Conservation (phyloP, 2,888 invertebrate species). For the Leptothorax acervorum region DNA sequence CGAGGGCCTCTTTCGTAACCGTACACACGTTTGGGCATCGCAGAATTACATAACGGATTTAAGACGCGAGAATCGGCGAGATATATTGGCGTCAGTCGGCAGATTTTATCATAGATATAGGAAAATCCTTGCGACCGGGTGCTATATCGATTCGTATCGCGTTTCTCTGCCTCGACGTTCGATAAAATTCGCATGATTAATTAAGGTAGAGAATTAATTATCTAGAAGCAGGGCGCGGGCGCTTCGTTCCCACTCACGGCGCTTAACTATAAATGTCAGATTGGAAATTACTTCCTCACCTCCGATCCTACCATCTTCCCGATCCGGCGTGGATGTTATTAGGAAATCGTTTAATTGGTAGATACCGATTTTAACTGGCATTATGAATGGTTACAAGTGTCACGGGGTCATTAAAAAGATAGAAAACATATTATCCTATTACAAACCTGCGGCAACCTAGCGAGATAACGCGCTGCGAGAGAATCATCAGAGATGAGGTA, state of each 20-base stretch:
- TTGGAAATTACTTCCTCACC: slow-evolving; percentile 71
- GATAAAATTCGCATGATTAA: slow-evolving; percentile 72
- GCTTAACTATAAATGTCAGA: slow-evolving; percentile 62
- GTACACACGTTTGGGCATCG: background rate
- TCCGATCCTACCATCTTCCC: slow-evolving; percentile 29
- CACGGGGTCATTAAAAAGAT: slow-evolving; percentile 42
- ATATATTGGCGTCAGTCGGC: background rate
- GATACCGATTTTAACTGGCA: slow-evolving; percentile 64
- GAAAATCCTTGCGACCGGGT: background rate
- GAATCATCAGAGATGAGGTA: background rate
- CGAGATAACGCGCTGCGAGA: slow-evolving; percentile 14
- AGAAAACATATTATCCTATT: slow-evolving; percentile 55
- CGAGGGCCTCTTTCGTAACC: background rate
- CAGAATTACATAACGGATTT: background rate
- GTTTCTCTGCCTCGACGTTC: slow-evolving; percentile 58
- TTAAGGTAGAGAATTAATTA: slow-evolving; percentile 73
- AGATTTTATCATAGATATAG: background rate
- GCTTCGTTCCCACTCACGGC: slow-evolving; percentile 60
- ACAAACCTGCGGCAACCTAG: slow-evolving; percentile 35
- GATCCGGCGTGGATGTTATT: slow-evolving; percentile 54
- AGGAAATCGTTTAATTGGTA: slow-evolving; percentile 70
- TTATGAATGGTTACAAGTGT: slow-evolving; percentile 61
- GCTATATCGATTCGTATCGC: slow-evolving; percentile 58
- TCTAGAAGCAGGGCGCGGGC: slow-evolving; percentile 60
- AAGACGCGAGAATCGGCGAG: background rate